These are phyloP conservation scores for Drosophila fungiperda DNA, from an alignment of 2,888 invertebrate genomes.

Conservation along the genomic window DNA sequence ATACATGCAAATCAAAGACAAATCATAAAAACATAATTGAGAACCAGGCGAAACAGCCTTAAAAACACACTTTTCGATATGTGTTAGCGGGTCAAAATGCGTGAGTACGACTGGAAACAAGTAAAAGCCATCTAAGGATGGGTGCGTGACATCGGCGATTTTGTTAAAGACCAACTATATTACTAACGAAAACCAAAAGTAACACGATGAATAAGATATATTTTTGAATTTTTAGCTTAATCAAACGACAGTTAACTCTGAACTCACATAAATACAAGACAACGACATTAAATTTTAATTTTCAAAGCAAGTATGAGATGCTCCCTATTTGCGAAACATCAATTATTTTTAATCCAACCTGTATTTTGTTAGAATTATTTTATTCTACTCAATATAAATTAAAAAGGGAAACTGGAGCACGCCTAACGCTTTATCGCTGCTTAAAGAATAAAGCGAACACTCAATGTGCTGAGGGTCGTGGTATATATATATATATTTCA, in stretches of 20 bases:
- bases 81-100: slow-evolving; percentile 72
- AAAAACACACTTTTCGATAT: slow-evolving; percentile 41
- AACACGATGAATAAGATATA: background rate
- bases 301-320: background rate
- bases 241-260: background rate
- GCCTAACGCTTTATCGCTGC: background rate
- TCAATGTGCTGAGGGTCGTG: background rate
- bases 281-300: background rate
- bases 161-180: background rate
- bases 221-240: background rate
- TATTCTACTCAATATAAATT: background rate
- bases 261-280: background rate
- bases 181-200: background rate
- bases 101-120: slow-evolving; percentile 54
- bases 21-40: slow-evolving; percentile 65
- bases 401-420: background rate
- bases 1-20: slow-evolving; percentile 71
- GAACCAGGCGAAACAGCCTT: slow-evolving; percentile 55
- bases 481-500: background rate
- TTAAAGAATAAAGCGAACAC: background rate
- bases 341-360: background rate
- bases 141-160: slow-evolving; percentile 9
- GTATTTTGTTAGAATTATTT: background rate
- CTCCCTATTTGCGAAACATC: background rate
- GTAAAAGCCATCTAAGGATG: slow-evolving; percentile 45